Evolutionary conservation across 2,888 invertebrate genomes (phyloP).

Genomic region (Caenorhabditis sp.): DNA sequence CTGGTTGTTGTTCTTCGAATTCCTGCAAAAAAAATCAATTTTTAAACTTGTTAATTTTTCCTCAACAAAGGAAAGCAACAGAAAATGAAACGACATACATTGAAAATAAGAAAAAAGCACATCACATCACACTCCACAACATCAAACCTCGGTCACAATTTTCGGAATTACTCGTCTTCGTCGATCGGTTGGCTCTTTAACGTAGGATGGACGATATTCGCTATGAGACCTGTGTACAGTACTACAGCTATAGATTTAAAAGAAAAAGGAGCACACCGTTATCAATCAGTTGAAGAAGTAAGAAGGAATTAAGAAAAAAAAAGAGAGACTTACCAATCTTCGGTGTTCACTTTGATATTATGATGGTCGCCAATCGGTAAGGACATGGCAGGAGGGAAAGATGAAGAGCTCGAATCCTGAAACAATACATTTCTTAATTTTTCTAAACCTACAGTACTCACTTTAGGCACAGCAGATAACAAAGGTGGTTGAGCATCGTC

Average conservation of each 20-base stretch:
- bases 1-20: constrained; percentile 33
- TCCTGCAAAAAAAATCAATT: not conserved
- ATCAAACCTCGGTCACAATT: constrained; percentile 43
- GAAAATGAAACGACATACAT: not conserved
- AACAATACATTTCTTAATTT: not conserved
- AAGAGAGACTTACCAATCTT: constrained; percentile 29
- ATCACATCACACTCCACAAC: constrained; percentile 5
- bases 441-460: constrained; percentile 3
- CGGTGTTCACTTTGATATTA: constrained; percentile 29
- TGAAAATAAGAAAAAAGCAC: constrained; percentile 4
- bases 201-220: constrained; percentile 26
- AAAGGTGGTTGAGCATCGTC: constrained; percentile 26
- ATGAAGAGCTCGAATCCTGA: not conserved
- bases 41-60: constrained; percentile 4
- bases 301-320: not conserved
- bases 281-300: no score
- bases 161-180: constrained; percentile 1
- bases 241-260: not conserved
- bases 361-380: constrained; percentile 31
- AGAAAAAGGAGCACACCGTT: not conserved
- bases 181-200: constrained; percentile 18
- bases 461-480: constrained; percentile 25
- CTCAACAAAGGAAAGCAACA: constrained; percentile 10
- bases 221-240: constrained; percentile 19
- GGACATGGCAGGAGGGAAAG: constrained; percentile 15